Conservation (phyloP, 2,888 invertebrate species). For the Drosophila niveifrons region DNA sequence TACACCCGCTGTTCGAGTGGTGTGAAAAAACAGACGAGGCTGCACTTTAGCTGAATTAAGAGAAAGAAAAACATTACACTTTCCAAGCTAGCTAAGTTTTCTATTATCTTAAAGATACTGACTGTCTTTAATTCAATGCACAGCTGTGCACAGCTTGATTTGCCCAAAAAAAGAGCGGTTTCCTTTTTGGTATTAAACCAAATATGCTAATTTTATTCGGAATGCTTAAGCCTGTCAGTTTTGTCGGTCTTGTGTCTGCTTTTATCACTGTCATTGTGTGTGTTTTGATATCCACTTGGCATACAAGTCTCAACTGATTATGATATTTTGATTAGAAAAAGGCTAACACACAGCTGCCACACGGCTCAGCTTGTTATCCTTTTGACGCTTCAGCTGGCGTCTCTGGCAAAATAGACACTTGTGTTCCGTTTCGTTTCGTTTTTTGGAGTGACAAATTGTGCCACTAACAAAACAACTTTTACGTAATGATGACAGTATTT, state of each 20-base stretch:
- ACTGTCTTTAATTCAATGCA: constrained; percentile 2
- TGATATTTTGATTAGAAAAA: constrained; percentile 22
- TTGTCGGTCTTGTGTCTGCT: constrained; percentile 7
- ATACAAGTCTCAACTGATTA: constrained; percentile 15
- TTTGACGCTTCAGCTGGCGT: not conserved
- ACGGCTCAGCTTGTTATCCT: constrained; percentile 6
- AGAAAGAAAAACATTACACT: constrained; percentile 3
- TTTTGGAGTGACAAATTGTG: constrained; percentile 7
- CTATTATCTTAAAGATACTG: not conserved
- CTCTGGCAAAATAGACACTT: constrained; percentile 1
- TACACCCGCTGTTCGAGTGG: constrained; percentile 25
- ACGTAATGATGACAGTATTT: constrained; percentile 6
- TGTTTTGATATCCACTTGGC: constrained; percentile 7
- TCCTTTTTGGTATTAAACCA: not conserved
- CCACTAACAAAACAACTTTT: constrained; percentile 7
- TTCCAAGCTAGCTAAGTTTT: not conserved
- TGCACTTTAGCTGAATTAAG: constrained; percentile 10
- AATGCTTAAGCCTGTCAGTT: constrained; percentile 4
- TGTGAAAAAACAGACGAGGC: constrained; percentile 4
- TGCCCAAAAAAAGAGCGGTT: not conserved
- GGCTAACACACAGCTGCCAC: constrained; percentile 11
- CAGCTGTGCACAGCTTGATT: constrained; percentile 2
- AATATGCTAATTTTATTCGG: constrained; percentile 12
- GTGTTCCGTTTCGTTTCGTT: too few species aligned
- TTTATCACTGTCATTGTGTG: constrained; percentile 14